Percentiles rank a stretch among this genome's conserved stretches.
phyloP scores from a whole-genome alignment of 2,113 vertebrate species.

The Coreoperca whiteheadi region DNA sequence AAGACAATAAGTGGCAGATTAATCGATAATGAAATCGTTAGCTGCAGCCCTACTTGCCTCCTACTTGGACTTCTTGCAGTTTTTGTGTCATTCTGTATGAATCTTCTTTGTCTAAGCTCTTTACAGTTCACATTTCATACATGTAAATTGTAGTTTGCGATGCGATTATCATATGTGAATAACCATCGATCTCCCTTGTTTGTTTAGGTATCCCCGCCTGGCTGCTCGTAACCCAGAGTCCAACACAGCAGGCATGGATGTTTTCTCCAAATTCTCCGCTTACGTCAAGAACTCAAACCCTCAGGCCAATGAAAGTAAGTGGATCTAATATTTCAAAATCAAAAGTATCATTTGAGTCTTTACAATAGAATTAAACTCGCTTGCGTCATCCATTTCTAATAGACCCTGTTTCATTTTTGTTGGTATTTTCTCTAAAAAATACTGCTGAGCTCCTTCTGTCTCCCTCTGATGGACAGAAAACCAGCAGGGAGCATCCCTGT shows the following conservation, averaged over 20 bases:
- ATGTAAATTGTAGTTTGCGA: neutral
- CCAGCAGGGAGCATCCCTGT: constrained; percentile 50
- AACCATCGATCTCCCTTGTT: neutral
- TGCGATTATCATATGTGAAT: neutral
- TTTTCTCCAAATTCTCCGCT: constrained; percentile 94
- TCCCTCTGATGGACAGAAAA: neutral
- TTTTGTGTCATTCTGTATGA: neutral
- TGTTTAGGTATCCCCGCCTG: constrained; percentile 87
- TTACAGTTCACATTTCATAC: neutral
- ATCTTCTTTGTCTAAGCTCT: neutral
- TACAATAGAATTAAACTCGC: neutral
- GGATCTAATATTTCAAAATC: neutral
- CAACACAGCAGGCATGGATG: constrained; percentile 91
- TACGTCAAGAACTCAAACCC: constrained; percentile 95
- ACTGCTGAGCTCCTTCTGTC: neutral
- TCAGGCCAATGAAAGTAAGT: constrained; percentile 88
- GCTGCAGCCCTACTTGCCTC: neutral
- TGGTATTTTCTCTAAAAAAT: neutral
- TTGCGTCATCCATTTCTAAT: neutral
- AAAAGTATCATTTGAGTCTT: too few relatives aligned
- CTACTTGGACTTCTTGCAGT: neutral
- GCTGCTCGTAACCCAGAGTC: constrained; percentile 92
- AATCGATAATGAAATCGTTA: neutral
- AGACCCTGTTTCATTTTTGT: neutral
- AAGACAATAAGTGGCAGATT: too few relatives aligned